A percentile compares a stretch with the other conserved stretches of the same genome.
Evolutionary conservation across 2,113 vertebrate genomes (phyloP).

Genomic region (Balaenoptera acutorostrata): DNA sequence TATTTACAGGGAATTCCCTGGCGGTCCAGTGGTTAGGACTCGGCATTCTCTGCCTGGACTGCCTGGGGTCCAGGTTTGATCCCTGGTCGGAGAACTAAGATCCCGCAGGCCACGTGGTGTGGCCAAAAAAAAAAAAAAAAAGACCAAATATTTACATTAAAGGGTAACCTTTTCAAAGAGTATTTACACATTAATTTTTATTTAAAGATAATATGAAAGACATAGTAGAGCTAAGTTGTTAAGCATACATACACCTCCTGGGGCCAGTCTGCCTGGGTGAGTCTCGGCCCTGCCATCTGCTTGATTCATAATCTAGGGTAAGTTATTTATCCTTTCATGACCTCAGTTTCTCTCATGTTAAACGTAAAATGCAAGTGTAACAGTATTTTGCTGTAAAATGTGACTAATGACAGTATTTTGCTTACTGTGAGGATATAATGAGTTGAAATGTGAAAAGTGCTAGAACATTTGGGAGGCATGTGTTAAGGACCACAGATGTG

Average conservation of each 20-base stretch:
- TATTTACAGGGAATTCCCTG: too few species aligned
- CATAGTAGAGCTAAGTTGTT: neutral
- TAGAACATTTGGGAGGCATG: neutral
- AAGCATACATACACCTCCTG: neutral
- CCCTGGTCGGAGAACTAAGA: neutral
- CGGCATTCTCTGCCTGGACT: neutral
- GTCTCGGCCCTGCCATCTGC: neutral
- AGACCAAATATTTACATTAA: neutral
- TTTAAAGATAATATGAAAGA: neutral
- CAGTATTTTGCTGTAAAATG: neutral
- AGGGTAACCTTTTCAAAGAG: neutral
- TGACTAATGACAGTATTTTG: neutral
- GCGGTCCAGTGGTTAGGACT: neutral
- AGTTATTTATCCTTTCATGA: neutral
- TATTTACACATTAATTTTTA: neutral
- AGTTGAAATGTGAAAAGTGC: neutral
- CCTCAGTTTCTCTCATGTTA: neutral
- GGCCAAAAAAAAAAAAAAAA: neutral
- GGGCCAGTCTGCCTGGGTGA: neutral
- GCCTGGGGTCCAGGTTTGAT: neutral
- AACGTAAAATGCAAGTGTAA: neutral
- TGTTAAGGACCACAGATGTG: neutral
- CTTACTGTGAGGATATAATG: neutral
- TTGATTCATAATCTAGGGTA: neutral
- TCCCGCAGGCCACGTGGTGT: neutral